These are phyloP conservation scores for Calliphora vomitoria DNA, from an alignment of 2,888 invertebrate species.

Conservation along the genomic window DNA sequence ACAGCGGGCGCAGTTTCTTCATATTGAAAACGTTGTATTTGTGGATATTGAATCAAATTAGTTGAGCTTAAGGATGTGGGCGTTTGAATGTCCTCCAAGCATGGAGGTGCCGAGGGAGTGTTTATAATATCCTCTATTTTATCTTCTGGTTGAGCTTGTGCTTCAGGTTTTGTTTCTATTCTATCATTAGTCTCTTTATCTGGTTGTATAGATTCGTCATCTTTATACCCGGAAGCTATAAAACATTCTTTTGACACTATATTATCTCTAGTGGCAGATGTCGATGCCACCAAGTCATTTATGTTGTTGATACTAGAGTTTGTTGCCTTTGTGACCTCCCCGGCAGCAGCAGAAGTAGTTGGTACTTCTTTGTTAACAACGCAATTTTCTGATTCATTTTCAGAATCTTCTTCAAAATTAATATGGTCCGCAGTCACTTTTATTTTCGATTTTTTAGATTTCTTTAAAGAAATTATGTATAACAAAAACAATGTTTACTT, in stretches of 20 bases:
- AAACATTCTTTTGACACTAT: conserved; percentile 80
- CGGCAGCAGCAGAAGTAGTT: not conserved
- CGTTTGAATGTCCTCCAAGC: conserved; percentile 2
- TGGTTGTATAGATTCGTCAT: not conserved
- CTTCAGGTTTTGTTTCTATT: not conserved
- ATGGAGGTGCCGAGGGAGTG: conserved; percentile 70
- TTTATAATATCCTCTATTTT: conserved; percentile 22
- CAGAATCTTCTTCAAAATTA: conserved; percentile 70
- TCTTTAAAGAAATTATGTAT: conserved; percentile 70
- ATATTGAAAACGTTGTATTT: conserved; percentile 78
- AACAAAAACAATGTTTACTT: too few relatives aligned
- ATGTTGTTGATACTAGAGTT: conserved; percentile 21
- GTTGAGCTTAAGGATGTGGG: conserved; percentile 31
- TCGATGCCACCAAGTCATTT: conserved; percentile 57
- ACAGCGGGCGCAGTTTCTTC: conserved; percentile 77
- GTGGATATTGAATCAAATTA: conserved; percentile 79
- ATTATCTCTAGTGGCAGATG: conserved; percentile 59
- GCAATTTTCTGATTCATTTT: conserved; percentile 66
- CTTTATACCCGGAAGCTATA: conserved; percentile 76
- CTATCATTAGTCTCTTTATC: not conserved
- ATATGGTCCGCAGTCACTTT: not conserved
- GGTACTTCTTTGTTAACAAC: conserved; percentile 70
- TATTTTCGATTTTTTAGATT: conserved; percentile 77
- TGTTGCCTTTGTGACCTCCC: not conserved
- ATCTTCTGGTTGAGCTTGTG: not conserved